Base-by-base conservation (phyloP, 2,113 vertebrate genomes). In the Urocitellus parryii region DNA sequence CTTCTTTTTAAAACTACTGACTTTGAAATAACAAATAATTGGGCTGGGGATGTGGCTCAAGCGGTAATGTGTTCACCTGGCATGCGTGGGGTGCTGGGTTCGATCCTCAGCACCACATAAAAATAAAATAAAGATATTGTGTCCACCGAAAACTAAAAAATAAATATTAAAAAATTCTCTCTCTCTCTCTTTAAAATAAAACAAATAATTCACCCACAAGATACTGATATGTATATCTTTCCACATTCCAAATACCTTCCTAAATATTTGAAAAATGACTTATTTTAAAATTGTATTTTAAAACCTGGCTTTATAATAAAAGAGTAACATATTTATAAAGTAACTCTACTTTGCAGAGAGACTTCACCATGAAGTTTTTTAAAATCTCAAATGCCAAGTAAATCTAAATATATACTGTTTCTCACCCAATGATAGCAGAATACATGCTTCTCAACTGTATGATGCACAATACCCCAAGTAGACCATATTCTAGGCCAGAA, bases 261-360 rank as follows among this genome's bases (percentile, higher is more conserved):
- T 72, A 42, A 34, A 70, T 13, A 65, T 72, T 91, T 91, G 25
- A 90, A 73, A 87, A 32, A 73, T 17, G n/a, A 73, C 63, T 65
- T 88, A 39, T 68, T 85, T 76, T 61, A 10, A 48, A 82, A 53
- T 7, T 42, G 0, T 3, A 39, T 34, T 87, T 78, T 29, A 48
- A 90, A 90, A 45, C 65, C 29, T 56, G n/a, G 29, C 58, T 81
- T 76, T 81, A 70, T 27, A 77, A 81, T 80, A 72, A 72, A 95
- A 79, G 13, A 70, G 37, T 63, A 77, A 76, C 3, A 9, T 14
- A 11, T 90, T 81, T 25, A 86, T 37, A 70, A 88, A 88, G 56
- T 32, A 37, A 92, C 34, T 70, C 34, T 76, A 22, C 29, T 81
- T 45, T 70, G 76, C 51, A 77, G 34, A 90, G 37, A 65, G 53